Evolutionary conservation across 2,113 vertebrate species (phyloP).

Genomic region (Salminus brasiliensis): DNA sequence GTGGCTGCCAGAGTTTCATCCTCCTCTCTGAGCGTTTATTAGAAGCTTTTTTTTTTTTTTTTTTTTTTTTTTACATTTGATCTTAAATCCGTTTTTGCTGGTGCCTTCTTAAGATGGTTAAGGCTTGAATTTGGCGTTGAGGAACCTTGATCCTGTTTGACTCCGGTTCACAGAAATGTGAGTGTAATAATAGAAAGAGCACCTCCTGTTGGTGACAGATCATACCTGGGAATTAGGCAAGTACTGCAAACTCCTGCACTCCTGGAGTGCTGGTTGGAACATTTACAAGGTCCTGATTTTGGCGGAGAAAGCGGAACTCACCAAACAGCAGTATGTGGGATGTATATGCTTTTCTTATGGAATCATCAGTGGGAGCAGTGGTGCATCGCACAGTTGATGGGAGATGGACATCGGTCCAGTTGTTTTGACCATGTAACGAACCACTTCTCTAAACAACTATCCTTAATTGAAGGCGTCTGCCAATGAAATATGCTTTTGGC

Average conservation of each 20-base stretch:
- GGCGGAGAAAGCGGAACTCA: background rate
- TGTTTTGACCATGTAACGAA: background rate
- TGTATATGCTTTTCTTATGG: background rate
- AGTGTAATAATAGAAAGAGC: constrained; percentile 55
- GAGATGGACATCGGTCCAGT: background rate
- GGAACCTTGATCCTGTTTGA: constrained; percentile 1
- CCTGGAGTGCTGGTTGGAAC: background rate
- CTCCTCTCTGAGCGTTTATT: constrained; percentile 10
- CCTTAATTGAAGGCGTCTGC: background rate
- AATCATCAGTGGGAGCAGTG: background rate
- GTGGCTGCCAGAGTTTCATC: constrained; percentile 16
- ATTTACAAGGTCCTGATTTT: background rate
- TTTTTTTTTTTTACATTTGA: background rate
- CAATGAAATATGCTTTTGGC: background rate
- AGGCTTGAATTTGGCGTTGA: background rate
- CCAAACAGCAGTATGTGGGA: background rate
- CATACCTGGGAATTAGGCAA: background rate
- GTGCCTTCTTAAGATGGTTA: background rate
- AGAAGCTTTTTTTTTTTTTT: background rate
- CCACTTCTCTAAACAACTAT: background rate
- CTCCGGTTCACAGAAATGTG: background rate
- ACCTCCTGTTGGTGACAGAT: constrained; percentile 65
- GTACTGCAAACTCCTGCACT: background rate
- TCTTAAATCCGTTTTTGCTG: background rate
- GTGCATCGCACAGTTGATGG: background rate